Percentiles rank a stretch among this genome's conserved stretches.
Conservation (phyloP, 2,888 invertebrate species). For the Napeogenes inachia region DNA sequence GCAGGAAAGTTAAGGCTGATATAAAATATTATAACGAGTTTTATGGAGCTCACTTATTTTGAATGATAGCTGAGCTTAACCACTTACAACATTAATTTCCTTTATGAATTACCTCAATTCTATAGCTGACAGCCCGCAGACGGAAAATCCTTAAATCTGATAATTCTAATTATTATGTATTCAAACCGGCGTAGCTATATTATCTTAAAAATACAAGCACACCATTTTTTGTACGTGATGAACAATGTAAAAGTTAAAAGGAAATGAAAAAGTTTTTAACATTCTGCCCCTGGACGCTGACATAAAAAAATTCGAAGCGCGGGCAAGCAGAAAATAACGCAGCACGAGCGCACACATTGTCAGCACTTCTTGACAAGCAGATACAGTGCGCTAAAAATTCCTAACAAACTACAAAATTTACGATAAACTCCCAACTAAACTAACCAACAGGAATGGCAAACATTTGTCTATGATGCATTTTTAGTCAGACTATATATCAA, state of each 20-base stretch:
- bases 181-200: not conserved
- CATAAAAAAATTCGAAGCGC: conserved; percentile 23
- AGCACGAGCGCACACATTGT: conserved; percentile 40
- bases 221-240: not conserved
- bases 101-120: conserved; percentile 49
- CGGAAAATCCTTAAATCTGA: conserved; percentile 20
- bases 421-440: conserved; percentile 39
- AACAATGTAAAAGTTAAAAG: conserved; percentile 34
- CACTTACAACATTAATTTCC: conserved; percentile 59
- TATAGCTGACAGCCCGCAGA: conserved; percentile 27
- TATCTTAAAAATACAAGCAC: not conserved
- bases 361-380: conserved; percentile 51
- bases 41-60: conserved; percentile 65
- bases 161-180: conserved; percentile 16
- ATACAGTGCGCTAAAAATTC: conserved; percentile 43
- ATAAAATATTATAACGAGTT: conserved; percentile 72
- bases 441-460: conserved; percentile 45
- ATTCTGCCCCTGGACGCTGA: conserved; percentile 11
- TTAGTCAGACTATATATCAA: conserved; percentile 54
- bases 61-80: conserved; percentile 63
- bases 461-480: conserved; percentile 56
- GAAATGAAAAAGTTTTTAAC: conserved; percentile 34
- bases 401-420: conserved; percentile 55
- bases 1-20: conserved; percentile 69
- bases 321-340: conserved; percentile 36